These are phyloP conservation scores for Ephestia elutella DNA, from an alignment of 1,140 invertebrate genomes.

Conservation along the genomic window DNA sequence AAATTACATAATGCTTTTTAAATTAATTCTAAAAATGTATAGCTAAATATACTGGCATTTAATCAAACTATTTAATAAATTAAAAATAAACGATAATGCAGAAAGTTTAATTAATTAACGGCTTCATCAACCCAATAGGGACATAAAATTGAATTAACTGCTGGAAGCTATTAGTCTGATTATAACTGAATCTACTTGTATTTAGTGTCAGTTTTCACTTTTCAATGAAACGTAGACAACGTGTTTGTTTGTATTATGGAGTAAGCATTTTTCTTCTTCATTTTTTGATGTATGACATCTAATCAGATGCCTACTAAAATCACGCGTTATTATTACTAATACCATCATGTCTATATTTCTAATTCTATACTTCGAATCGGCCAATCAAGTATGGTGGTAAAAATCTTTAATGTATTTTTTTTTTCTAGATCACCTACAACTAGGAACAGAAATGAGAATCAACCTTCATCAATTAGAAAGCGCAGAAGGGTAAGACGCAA, in stretches of 20 bases:
- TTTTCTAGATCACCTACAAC: not conserved
- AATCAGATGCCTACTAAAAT: too few species aligned
- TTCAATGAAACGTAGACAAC: not conserved
- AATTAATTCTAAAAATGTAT: too few species aligned
- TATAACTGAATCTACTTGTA: not conserved
- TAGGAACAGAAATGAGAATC: not conserved
- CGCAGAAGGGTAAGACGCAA: slow-evolving; percentile 19
- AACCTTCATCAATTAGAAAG: slow-evolving; percentile 8
- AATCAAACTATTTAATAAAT: too few species aligned
- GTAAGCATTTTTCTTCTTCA: not conserved
- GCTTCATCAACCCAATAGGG: not conserved
- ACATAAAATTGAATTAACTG: not conserved
- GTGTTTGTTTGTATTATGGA: not conserved
- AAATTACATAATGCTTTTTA: too few species aligned
- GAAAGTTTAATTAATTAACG: not conserved
- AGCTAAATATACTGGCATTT: too few species aligned
- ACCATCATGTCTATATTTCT: too few species aligned
- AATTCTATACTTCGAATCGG: too few species aligned
- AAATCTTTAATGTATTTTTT: not conserved
- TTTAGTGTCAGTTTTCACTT: not conserved
- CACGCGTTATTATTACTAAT: too few species aligned
- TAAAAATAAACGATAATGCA: too few species aligned
- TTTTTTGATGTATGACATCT: too few species aligned
- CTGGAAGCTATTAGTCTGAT: not conserved
- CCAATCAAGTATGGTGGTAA: too few species aligned